These are phyloP conservation scores for Labroides dimidiatus DNA, from an alignment of 2,797 vertebrate species.

Conservation along the genomic window DNA sequence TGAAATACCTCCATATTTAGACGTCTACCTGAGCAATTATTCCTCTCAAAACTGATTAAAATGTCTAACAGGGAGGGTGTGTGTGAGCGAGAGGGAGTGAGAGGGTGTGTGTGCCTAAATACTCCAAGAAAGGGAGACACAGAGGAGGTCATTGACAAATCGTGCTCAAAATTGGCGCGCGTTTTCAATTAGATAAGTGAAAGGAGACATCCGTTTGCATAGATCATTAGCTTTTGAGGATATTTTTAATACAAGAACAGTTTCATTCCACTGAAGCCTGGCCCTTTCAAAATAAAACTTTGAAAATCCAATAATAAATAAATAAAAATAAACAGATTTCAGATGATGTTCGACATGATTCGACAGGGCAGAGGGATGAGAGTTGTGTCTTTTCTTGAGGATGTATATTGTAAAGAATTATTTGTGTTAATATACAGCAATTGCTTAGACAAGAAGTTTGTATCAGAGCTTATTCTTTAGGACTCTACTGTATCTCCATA, in stretches of 20 bases:
- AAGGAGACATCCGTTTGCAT: slow-evolving; percentile 73
- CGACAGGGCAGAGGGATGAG: slow-evolving; percentile 6
- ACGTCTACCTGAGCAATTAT: slow-evolving; percentile 82
- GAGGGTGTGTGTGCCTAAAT: slow-evolving; percentile 15
- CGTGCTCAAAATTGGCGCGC: slow-evolving; percentile 75
- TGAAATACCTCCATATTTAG: slow-evolving; percentile 85
- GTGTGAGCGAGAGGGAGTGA: slow-evolving; percentile 8
- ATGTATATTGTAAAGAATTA: neutral
- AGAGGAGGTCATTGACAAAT: slow-evolving; percentile 79
- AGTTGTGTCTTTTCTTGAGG: slow-evolving; percentile 21
- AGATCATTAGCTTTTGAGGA: slow-evolving; percentile 77
- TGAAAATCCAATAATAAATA: too few relatives aligned
- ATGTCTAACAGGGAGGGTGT: slow-evolving; percentile 61
- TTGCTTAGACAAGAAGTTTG: too few relatives aligned
- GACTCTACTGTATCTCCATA: too few relatives aligned
- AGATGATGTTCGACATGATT: too few relatives aligned
- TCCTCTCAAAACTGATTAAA: slow-evolving; percentile 84
- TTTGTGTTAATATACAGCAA: too few relatives aligned
- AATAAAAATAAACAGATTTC: too few relatives aligned
- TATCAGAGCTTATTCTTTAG: too few relatives aligned
- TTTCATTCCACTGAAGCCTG: slow-evolving; percentile 34
- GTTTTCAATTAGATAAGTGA: slow-evolving; percentile 79
- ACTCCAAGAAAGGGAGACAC: slow-evolving; percentile 52
- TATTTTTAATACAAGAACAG: slow-evolving; percentile 78
- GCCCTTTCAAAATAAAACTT: slow-evolving; percentile 41